Conservation (phyloP, 2,888 invertebrate genomes). For the Heteromyza rotundicornis region DNA sequence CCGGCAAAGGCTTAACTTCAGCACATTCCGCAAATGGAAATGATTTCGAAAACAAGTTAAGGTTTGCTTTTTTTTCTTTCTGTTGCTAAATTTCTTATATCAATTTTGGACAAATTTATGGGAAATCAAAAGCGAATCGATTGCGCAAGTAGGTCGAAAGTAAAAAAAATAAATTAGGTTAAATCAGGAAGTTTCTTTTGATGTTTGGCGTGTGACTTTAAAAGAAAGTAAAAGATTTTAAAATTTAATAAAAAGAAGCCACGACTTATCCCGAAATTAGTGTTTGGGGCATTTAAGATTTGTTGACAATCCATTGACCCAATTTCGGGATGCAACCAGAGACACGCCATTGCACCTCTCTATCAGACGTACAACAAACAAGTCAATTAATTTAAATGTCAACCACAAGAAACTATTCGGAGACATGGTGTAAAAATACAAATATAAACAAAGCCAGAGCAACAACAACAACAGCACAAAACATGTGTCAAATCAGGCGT, state of each 20-base stretch:
- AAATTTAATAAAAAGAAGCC: no score
- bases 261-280: not conserved
- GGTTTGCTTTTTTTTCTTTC: not conserved
- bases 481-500: conserved; percentile 7
- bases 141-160: not conserved
- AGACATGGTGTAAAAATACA: not conserved
- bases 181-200: not conserved
- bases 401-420: conserved; percentile 2
- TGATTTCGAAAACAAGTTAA: not conserved
- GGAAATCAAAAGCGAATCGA: not conserved
- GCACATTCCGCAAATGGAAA: not conserved
- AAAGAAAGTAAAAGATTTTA: no score
- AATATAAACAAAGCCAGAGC: not conserved
- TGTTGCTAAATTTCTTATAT: not conserved
- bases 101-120: not conserved
- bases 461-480: not conserved
- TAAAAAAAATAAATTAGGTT: not conserved
- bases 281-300: not conserved
- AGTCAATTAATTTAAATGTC: conserved; percentile 5
- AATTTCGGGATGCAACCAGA: not conserved
- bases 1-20: no score
- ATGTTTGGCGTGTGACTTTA: no score
- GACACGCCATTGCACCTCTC: not conserved
- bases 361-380: not conserved
- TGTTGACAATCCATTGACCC: not conserved